phyloP scores from a whole-genome alignment of 2,797 vertebrate species.

The Graptemys geographica region DNA sequence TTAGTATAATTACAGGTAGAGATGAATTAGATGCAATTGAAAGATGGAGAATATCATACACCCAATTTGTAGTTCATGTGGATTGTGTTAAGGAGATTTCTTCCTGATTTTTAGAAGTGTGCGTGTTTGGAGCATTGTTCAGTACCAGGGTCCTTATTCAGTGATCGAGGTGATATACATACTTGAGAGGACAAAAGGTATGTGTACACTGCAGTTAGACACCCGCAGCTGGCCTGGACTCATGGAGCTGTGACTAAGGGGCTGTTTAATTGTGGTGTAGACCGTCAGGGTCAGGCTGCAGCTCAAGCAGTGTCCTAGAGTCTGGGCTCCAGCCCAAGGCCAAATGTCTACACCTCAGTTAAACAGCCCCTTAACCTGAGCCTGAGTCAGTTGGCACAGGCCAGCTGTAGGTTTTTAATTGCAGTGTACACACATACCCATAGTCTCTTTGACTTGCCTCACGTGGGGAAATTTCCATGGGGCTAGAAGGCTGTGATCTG shows the following conservation, averaged over 20 bases:
- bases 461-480: not conserved
- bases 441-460: accelerated
- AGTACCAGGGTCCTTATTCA: not conserved
- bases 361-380: not conserved
- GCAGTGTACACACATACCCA: too few relatives aligned
- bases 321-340: too few relatives aligned
- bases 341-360: not conserved
- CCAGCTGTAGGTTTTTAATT: not conserved
- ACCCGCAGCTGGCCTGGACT: too few relatives aligned
- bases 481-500: accelerated
- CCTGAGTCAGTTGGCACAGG: not conserved
- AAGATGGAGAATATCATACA: not conserved
- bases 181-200: not conserved
- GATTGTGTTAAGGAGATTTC: not conserved
- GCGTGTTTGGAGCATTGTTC: accelerated
- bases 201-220: too few relatives aligned
- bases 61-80: not conserved
- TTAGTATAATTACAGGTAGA: not conserved
- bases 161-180: not conserved
- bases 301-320: too few relatives aligned
- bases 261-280: too few relatives aligned
- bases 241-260: too few relatives aligned
- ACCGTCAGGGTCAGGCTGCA: too few relatives aligned
- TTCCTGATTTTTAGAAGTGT: not conserved
- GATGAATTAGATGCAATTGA: not conserved